Evolutionary conservation across 2,113 vertebrate genomes (phyloP).

Genomic region (Carettochelys insculpta): DNA sequence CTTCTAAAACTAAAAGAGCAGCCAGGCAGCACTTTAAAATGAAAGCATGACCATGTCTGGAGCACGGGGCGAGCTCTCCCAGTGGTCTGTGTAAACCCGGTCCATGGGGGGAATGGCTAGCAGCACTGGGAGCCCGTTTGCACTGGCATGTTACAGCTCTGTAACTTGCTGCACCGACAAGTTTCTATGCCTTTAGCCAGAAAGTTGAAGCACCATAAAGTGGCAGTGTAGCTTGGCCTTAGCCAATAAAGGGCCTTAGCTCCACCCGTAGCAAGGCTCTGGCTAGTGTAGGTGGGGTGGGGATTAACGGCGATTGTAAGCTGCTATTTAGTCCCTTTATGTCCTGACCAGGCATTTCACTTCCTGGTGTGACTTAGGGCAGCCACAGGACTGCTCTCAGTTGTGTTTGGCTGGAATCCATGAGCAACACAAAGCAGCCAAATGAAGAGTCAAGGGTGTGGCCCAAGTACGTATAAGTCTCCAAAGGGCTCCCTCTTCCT

Average conservation of each 20-base stretch:
- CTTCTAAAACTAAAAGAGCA: too few relatives aligned
- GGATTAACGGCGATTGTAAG: neutral
- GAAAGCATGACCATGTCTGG: too few relatives aligned
- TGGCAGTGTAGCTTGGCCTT: neutral
- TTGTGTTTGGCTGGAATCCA: neutral
- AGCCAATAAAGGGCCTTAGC: neutral
- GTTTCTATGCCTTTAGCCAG: too few relatives aligned
- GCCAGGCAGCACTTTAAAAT: too few relatives aligned
- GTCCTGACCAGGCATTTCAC: neutral
- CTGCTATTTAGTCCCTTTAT: neutral
- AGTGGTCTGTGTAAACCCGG: too few relatives aligned
- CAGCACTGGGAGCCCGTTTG: too few relatives aligned
- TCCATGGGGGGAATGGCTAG: too few relatives aligned
- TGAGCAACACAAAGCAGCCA: neutral
- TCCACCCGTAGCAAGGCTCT: neutral
- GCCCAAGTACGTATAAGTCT: neutral
- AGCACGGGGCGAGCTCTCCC: too few relatives aligned
- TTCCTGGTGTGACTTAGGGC: neutral
- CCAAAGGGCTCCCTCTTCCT: neutral
- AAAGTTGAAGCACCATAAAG: too few relatives aligned
- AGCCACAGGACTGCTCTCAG: constrained; percentile 1
- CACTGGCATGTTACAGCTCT: too few relatives aligned
- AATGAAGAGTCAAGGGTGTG: neutral
- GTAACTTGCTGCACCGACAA: too few relatives aligned
- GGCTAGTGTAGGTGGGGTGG: neutral